Evolutionary conservation across 2,797 vertebrate genomes (phyloP), one percentile per base, ranked within the genome.

Genomic region (Pipistrellus nathusii): DNA sequence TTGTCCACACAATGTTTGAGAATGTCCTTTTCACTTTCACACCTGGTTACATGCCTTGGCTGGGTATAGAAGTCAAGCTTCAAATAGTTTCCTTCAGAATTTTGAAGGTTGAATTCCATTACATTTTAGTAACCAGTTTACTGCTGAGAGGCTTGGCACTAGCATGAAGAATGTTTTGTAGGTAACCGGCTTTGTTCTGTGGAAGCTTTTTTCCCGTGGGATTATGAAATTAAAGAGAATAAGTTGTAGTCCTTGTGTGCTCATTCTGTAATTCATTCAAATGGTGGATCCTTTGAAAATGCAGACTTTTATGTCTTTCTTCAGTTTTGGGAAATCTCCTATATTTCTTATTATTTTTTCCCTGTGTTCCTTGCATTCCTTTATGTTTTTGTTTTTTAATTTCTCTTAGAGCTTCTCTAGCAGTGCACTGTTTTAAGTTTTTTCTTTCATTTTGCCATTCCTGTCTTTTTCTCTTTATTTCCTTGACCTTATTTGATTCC

Each of bases 11-110:
- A n/a, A 2, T 83, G 48, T 80, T 83, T 64, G 78, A 80, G 88
- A 77, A 64, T 38, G 18, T 55, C 55, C 23, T 91, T 93, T 95
- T 75, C 13, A 55, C 44, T 77, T 86, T 92, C 41, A 62, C 18
- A 86, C 25, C 55, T 55, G 41, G 2, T 64, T 64, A 21, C 3
- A 23, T 68, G 80, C 25, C 21, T 85, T 82, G 30, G 25, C 27
- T 93, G 44, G 73, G 55, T 85, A 46, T 59, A 88, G 78, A 90
- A 88, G 88, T 92, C 51, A 86, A 35, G 44, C 91, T 90, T 95
- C 84, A 86, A 91, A 38, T 59, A 1, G 5, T 57, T 88, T 92
- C 90, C 55, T 88, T 73, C 17, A 30, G 41, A 84, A 32, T 85
- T 94, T 84, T 41, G 59, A 85, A 92, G 82, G 8, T 82, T 85